Conservation (phyloP, 2,113 vertebrate species). For the Cheirogaleus medius region DNA sequence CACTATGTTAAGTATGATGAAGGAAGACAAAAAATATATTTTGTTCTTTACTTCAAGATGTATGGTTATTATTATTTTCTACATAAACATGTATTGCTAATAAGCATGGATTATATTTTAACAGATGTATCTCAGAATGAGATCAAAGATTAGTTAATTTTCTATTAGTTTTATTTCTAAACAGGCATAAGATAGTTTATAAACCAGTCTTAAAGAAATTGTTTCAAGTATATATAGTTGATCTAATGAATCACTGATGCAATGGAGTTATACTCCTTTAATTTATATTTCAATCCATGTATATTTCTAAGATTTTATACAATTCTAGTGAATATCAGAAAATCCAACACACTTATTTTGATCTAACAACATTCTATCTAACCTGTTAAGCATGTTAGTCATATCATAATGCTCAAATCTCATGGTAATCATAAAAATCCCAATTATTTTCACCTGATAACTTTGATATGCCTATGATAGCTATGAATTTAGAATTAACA, state of each 20-base stretch:
- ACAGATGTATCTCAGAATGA: neutral
- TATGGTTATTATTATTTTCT: neutral
- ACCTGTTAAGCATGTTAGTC: neutral
- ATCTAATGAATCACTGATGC: neutral
- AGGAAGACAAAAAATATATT: neutral
- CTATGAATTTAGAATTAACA: conserved; percentile 7
- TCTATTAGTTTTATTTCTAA: neutral
- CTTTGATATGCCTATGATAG: neutral
- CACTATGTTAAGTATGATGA: neutral
- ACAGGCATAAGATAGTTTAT: neutral
- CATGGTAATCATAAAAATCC: neutral
- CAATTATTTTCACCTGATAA: neutral
- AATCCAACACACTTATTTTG: neutral
- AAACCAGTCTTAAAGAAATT: neutral
- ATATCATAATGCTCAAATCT: neutral
- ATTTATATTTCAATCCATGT: neutral
- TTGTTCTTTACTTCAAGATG: neutral
- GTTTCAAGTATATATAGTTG: neutral
- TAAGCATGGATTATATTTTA: neutral
- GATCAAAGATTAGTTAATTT: neutral
- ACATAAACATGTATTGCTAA: neutral
- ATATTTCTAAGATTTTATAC: neutral
- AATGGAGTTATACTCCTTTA: neutral
- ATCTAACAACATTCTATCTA: neutral
- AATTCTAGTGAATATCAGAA: neutral